Conservation (phyloP, 2,113 vertebrate species). For the Antennarius striatus region DNA sequence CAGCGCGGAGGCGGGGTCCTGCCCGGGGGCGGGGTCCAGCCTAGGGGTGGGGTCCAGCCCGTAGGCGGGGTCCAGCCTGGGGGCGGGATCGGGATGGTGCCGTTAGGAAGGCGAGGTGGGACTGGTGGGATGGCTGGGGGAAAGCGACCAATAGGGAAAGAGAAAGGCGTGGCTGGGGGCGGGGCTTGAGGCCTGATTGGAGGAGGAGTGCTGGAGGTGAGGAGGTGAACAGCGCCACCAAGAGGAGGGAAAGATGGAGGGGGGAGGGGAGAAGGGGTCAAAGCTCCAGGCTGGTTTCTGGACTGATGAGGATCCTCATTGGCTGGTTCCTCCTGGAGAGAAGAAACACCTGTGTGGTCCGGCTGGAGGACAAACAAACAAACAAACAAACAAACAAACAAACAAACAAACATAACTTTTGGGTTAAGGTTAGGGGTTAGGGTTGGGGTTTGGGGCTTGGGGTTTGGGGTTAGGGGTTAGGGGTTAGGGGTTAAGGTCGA, state of each 20-base stretch:
- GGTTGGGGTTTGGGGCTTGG: no score
- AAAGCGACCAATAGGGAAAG: slow-evolving; percentile 53
- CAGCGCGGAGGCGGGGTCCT: slow-evolving; percentile 56
- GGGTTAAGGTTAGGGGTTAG: no score
- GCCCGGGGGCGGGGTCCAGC: not conserved
- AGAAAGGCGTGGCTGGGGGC: slow-evolving; percentile 25
- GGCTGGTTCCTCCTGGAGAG: no score
- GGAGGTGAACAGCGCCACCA: not conserved
- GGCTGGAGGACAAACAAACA: no score
- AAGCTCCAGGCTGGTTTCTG: no score
- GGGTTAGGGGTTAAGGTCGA: no score
- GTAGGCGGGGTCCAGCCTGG: slow-evolving; percentile 44
- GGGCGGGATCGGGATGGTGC: slow-evolving; percentile 68
- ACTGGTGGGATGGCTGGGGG: slow-evolving; percentile 44
- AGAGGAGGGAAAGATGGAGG: slow-evolving; percentile 26
- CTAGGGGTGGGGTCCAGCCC: slow-evolving; percentile 52
- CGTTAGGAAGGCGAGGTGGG: slow-evolving; percentile 62
- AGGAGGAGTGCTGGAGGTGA: slow-evolving; percentile 16
- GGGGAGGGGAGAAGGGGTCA: not conserved
- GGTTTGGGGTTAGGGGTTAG: no score
- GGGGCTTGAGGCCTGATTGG: not conserved
- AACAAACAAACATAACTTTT: no score
- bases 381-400: no score
- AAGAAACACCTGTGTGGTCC: no score
- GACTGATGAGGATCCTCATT: no score